These are phyloP conservation scores for Venustaconcha ellipsiformis DNA, from an alignment of 1,140 invertebrate species.

Conservation along the genomic window DNA sequence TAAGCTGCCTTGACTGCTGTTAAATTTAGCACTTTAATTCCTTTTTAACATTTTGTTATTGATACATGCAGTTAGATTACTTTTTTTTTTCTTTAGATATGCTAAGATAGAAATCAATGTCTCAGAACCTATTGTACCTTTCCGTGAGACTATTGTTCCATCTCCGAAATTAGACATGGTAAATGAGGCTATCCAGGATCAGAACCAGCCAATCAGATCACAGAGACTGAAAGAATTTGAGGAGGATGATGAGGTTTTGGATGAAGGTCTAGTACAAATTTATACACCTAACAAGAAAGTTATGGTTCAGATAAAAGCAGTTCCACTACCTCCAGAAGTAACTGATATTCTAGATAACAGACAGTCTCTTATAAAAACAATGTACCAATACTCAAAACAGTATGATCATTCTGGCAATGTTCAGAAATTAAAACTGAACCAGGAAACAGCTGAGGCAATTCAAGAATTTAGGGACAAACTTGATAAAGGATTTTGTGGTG, in stretches of 20 bases:
- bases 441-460: slow-evolving; percentile 69
- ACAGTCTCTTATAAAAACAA: slow-evolving; percentile 73
- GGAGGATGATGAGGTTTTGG: slow-evolving; percentile 65
- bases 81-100: slow-evolving; percentile 75
- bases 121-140: slow-evolving; percentile 96
- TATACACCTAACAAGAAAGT: slow-evolving; percentile 81
- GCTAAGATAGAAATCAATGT: slow-evolving; percentile 90
- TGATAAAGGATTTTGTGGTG: slow-evolving; percentile 74
- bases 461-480: slow-evolving; percentile 77
- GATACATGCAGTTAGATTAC: neutral
- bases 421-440: slow-evolving; percentile 32
- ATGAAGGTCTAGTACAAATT: slow-evolving; percentile 71
- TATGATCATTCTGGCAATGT: slow-evolving; percentile 17
- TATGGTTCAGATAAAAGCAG: slow-evolving; percentile 81
- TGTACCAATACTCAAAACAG: slow-evolving; percentile 66
- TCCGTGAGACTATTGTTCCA: slow-evolving; percentile 91
- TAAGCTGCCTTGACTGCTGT: too few relatives aligned
- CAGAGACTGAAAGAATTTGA: slow-evolving; percentile 47
- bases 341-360: slow-evolving; percentile 79
- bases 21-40: too few relatives aligned
- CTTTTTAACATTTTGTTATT: neutral
- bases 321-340: slow-evolving; percentile 82
- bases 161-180: slow-evolving; percentile 89
- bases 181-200: slow-evolving; percentile 84
- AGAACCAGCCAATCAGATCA: slow-evolving; percentile 62